Evolutionary conservation across 2,888 invertebrate species (phyloP).

Genomic region (Cephus pulcher): DNA sequence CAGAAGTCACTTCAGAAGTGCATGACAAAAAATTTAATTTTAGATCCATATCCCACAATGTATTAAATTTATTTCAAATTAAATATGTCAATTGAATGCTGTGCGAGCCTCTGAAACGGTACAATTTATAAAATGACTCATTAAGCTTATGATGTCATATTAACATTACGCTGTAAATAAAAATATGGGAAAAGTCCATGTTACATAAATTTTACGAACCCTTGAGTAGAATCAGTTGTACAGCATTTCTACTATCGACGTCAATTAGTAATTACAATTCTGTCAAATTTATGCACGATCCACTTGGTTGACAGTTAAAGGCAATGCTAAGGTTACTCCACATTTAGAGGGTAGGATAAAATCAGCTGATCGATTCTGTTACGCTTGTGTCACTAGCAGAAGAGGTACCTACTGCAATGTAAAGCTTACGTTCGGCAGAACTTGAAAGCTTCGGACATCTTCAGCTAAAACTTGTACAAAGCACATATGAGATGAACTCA

Average conservation of each 20-base stretch:
- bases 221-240: background rate
- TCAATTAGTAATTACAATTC: background rate
- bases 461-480: background rate
- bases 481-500: background rate
- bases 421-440: background rate
- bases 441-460: background rate
- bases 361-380: background rate
- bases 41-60: background rate
- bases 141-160: background rate
- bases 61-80: background rate
- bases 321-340: background rate
- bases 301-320: background rate
- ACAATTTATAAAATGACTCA: background rate
- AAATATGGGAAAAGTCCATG: background rate
- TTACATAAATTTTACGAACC: background rate
- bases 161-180: background rate
- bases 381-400: background rate
- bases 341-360: background rate
- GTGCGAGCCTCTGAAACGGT: background rate
- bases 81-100: background rate
- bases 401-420: background rate
- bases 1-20: background rate
- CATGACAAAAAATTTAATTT: background rate
- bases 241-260: background rate
- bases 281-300: background rate